Base-by-base conservation (phyloP, 2,797 vertebrate genomes). In the Channa striata region DNA sequence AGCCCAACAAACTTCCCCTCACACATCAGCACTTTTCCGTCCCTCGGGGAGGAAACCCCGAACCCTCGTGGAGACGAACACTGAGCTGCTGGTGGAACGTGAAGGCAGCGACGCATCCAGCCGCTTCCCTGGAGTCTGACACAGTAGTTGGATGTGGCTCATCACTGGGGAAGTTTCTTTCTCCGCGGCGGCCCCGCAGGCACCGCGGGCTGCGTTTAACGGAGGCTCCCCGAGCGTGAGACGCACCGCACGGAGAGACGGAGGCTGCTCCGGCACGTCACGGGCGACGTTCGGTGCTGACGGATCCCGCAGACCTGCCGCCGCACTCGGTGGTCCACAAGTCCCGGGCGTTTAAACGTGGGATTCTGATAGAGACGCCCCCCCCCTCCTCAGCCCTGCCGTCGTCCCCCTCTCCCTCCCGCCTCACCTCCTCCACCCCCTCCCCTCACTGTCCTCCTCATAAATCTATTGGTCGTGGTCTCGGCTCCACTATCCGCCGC, bases 391-490 rank as follows among this genome's bases (percentile, higher is more conserved):
- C 54, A 4, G 47, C 42, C 25, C 25, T 30, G 25, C 40, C 49
- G 46, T 58, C 25, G 8, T 34, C 6, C 17, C 21, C 11, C 52
- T n/a, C 23, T 4, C 36, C 6, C 30, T n/a, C 50, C 12, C 11
- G 2, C 46, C 66, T 48, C 66, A 8, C 43, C 59, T n/a, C 58
- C 20, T 8, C 16, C 25, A 8, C 43, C 30, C 34, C 49, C 44
- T 61, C 21, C 14, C 21, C n/a, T 33, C 50, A 43, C 56, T 43
- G 42, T 74, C 74, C 77, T 75, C 56, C 85, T 83, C 89, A 96
- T 95, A 96, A 96, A 96, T 95, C 96, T 94, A 97, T 97, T 96
- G 97, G 96, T 95, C 94, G 96, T 95, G 96, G 94, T 96, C 95
- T 97, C 93, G 95, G 93, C 87, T 94, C 89, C 94, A 93, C 94